phyloP scores from a whole-genome alignment of 2,113 vertebrate genomes.

The Corythaixoides concolor region DNA sequence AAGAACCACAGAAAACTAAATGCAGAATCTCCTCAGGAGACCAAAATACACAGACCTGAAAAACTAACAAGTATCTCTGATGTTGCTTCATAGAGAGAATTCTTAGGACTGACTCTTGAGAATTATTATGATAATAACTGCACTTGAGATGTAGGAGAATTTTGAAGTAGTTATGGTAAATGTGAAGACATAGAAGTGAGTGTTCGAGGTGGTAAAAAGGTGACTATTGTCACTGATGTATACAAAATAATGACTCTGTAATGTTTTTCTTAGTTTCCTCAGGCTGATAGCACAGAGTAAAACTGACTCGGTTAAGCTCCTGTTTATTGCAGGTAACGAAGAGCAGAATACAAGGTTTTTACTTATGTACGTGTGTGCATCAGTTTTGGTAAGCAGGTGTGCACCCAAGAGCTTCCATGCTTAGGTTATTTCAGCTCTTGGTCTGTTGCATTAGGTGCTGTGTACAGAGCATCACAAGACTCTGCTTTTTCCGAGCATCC shows the following conservation, averaged over 20 bases:
- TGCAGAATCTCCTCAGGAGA: neutral
- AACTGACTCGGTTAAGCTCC: neutral
- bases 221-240: neutral
- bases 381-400: neutral
- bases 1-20: neutral
- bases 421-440: neutral
- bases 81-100: neutral
- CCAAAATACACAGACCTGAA: neutral
- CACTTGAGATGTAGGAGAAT: neutral
- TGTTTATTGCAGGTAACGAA: neutral
- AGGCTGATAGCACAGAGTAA: neutral
- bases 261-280: neutral
- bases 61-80: constrained; percentile 10
- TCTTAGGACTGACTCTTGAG: neutral
- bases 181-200: neutral
- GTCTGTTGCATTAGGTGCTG: neutral
- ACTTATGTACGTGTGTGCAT: neutral
- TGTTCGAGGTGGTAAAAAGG: constrained; percentile 7
- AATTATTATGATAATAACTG: neutral
- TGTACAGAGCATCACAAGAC: neutral
- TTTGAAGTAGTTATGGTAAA: neutral
- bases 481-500: neutral
- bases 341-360: neutral
- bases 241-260: neutral
- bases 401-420: neutral